These are phyloP conservation scores for Pyrgilauda ruficollis DNA, from an alignment of 2,113 vertebrate species.

Conservation along the genomic window DNA sequence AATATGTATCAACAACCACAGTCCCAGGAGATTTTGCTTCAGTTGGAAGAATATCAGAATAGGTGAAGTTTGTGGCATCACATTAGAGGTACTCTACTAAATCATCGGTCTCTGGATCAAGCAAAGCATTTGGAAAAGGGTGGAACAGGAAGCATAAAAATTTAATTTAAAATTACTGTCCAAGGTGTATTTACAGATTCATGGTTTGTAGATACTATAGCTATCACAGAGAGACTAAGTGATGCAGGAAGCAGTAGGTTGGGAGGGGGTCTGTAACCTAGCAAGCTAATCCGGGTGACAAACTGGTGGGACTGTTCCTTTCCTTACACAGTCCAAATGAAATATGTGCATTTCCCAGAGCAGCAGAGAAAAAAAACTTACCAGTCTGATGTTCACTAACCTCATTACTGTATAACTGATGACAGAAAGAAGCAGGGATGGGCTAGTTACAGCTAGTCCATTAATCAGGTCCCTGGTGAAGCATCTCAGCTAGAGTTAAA, in stretches of 20 bases:
- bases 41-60: background rate
- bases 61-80: background rate
- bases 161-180: background rate
- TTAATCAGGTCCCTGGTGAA: slow-evolving; percentile 53
- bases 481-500: slow-evolving; percentile 59
- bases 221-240: background rate
- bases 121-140: background rate
- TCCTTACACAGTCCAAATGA: background rate
- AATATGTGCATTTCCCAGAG: background rate
- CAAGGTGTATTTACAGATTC: background rate
- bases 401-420: slow-evolving; percentile 40
- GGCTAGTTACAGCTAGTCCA: slow-evolving; percentile 35
- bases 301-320: background rate
- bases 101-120: background rate
- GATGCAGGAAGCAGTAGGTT: background rate
- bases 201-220: background rate
- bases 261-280: background rate
- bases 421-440: slow-evolving; percentile 17
- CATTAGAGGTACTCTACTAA: background rate
- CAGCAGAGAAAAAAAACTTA: background rate
- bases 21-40: background rate
- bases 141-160: background rate
- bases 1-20: background rate
- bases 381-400: slow-evolving; percentile 1
- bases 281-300: background rate